Evolutionary conservation across 2,888 invertebrate genomes (phyloP), one percentile per base, ranked within the genome.

Genomic region (Choristoneura rosaceana): DNA sequence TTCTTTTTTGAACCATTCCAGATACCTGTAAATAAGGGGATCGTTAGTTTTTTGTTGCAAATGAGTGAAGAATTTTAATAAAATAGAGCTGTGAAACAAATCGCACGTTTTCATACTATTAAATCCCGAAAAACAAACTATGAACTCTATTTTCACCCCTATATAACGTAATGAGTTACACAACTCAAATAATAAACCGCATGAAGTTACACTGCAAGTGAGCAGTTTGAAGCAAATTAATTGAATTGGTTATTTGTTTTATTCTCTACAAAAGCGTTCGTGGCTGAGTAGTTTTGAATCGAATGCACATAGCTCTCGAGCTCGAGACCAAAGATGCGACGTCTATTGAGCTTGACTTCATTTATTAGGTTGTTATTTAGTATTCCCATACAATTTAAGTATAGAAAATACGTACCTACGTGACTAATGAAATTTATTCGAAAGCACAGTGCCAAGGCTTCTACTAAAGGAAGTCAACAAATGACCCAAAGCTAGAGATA

Each of bases 1-100:
- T 86, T 78, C 80, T 87, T 81, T 80, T 81, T 84, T 89, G 85
- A 87, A 82, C 88, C 93, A 93, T 93, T 91, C 90, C 93, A 90
- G 83, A 88, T 86, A 88, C 82, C 93, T 93, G 92, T 68, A 91
- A 93, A 70, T 61, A 74, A 76, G 70, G 67, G 52, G 55, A 61
- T 58, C 7, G n/a, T 60, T 65, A 50, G 14, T 41, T 45, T 45
- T 25, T 15, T 3, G 1, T n/a, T 47, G 4, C 4, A 47, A 47
- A 47, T n/a, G 7, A 17, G 47, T 47, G 14, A 38, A 4, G 38
- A 7, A 38, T 38, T 38, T 38, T 38, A 38, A 7, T 38, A 38
- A 38, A 7, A 38, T 34, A 34, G 1, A 38, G 5, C 5, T 7
- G 4, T 7, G 4, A 38, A 38, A 38, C 5, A 38, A 38, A 38